A percentile compares a stretch with the other conserved stretches of the same genome.
These are phyloP conservation scores for Oncorhynchus clarkii DNA, from an alignment of 2,113 vertebrate species.

Conservation along the genomic window DNA sequence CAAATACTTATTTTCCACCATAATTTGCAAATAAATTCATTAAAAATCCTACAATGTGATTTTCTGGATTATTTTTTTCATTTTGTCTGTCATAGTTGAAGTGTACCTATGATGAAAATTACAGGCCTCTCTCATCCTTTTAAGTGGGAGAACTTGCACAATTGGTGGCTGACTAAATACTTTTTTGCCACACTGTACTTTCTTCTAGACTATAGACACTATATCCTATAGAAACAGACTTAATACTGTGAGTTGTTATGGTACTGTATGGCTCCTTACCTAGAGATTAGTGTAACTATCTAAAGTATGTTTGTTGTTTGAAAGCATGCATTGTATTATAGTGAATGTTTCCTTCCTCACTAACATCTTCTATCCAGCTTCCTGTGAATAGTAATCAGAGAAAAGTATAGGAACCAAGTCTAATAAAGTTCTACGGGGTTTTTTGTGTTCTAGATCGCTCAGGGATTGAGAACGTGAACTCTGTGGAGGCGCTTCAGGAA, in stretches of 20 bases:
- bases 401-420: too few species aligned
- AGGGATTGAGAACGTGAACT: constrained; percentile 92
- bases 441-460: constrained; percentile 82
- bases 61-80: too few species aligned
- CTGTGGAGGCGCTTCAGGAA: constrained; percentile 93
- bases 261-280: background rate
- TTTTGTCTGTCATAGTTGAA: too few species aligned
- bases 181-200: background rate
- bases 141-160: too few species aligned
- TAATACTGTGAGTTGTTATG: background rate
- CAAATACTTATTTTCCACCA: too few species aligned
- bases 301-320: background rate
- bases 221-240: background rate
- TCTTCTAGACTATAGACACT: background rate
- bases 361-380: background rate
- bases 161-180: too few species aligned
- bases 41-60: too few species aligned
- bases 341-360: background rate
- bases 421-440: background rate
- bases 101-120: too few species aligned
- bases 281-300: background rate
- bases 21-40: too few species aligned
- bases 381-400: background rate
- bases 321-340: background rate
- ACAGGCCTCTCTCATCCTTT: too few species aligned